These are phyloP conservation scores for Anser cygnoides DNA, from an alignment of 2,113 vertebrate genomes.

Conservation along the genomic window DNA sequence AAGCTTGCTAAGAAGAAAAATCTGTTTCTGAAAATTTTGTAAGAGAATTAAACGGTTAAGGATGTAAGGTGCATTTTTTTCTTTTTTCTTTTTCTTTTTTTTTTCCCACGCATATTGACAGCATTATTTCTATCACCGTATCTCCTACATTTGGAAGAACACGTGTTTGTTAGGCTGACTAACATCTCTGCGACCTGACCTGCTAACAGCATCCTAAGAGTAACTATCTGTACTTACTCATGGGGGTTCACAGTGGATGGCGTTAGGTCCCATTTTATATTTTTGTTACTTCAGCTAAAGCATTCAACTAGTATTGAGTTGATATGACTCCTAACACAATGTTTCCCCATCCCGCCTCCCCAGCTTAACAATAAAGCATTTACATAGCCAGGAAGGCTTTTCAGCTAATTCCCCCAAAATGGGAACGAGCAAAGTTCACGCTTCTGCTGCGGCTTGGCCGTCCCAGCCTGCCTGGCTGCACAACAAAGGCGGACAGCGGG, in stretches of 20 bases:
- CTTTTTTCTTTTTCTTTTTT: background rate
- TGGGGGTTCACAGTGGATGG: background rate
- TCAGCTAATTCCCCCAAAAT: background rate
- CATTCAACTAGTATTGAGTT: rapidly evolving
- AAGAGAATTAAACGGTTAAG: background rate
- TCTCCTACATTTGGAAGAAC: background rate
- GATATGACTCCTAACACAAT: rapidly evolving
- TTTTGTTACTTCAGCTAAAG: background rate
- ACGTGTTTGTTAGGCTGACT: background rate
- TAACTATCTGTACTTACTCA: background rate
- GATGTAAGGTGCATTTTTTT: background rate
- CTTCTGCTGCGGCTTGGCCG: background rate
- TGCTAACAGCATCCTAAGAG: background rate
- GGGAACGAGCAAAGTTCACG: rapidly evolving
- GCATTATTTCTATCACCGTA: background rate
- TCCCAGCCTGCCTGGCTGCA: background rate
- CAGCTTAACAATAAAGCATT: too few species aligned
- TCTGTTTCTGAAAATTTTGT: background rate
- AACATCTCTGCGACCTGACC: background rate
- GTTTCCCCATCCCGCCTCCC: background rate
- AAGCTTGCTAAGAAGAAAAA: background rate
- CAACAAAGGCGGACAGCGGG: background rate
- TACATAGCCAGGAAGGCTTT: rapidly evolving
- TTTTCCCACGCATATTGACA: rapidly evolving
- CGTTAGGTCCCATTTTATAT: background rate